phyloP scores from a whole-genome alignment of 1,140 invertebrate species.

The Anastrepha obliqua region DNA sequence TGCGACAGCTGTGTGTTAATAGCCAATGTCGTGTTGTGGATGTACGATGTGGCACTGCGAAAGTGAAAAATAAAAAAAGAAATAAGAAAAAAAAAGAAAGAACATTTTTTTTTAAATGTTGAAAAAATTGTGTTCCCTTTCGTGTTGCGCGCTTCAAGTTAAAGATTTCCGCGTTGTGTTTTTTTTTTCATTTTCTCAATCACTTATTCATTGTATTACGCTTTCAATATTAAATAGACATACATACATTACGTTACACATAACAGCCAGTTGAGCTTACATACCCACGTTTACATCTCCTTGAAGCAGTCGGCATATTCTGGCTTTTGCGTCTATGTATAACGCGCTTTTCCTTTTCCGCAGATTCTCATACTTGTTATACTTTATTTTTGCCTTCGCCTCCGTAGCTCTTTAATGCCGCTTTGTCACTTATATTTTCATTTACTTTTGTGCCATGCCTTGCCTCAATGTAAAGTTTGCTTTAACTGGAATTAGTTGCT shows the following conservation, averaged over 20 bases:
- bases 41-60: background rate
- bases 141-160: background rate
- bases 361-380: background rate
- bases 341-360: background rate
- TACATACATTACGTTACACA: background rate
- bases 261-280: no score
- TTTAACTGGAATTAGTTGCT: constrained; percentile 29
- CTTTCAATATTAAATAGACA: background rate
- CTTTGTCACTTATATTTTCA: background rate
- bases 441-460: background rate
- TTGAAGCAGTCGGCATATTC: no score
- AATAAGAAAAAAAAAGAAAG: background rate
- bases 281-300: no score
- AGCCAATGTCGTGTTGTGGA: background rate
- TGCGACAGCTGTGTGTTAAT: background rate
- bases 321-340: background rate
- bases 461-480: background rate
- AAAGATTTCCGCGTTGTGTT: background rate
- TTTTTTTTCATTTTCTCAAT: background rate
- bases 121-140: background rate
- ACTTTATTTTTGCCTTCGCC: background rate
- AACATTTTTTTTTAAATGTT: background rate
- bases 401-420: background rate
- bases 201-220: background rate
- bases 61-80: background rate